Evolutionary conservation across 2,113 vertebrate species (phyloP), one percentile per base, ranked within the genome.

Genomic region (Aegithalos caudatus): DNA sequence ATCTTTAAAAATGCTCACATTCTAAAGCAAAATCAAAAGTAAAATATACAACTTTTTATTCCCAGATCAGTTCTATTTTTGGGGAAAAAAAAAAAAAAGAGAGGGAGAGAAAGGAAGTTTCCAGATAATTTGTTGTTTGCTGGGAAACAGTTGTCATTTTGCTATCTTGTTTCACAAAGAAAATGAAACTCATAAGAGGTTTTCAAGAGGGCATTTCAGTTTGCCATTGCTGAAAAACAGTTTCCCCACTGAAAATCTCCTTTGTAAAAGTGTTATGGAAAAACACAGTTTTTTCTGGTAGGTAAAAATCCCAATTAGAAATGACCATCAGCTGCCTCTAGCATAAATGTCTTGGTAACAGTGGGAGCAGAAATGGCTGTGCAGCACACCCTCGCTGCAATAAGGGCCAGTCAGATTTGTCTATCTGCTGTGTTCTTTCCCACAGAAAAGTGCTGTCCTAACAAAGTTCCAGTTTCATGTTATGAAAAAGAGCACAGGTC

Each of bases 401-500:
- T 40, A 18, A 53, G 31, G 7, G 8, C 40, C 50, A 25, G 58
- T 45, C 66, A 69, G 58, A 60, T 71, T 35, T 88, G 53, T 35
- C 79, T 62, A 0, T 90, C 47, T 81, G 17, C 38, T 88, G 54
- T 50, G 24, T 62, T 58, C 82, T 86, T 88, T 83, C 79, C 76
- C 86, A 88, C 60, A 80, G 54, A 90, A 86, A 92, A 92, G 16
- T 51, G 54, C 88, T 94, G 51, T 83, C 50, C 35, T 88, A 51
- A 58, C 47, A 61, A 74, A 92, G 38, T 93, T 93, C 71, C 48
- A 62, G 51, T 95, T 92, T 67, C 64, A 9, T 10, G 21, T 81
- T 78, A 74, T 0, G 0, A 70, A 83, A 86, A 25, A 73, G 54
- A 81, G 19, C 54, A 51, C 24, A 66, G 71, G 25, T 88, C 79